These are phyloP conservation scores for Hetaerina titia DNA, from an alignment of 2,888 invertebrate genomes.

Conservation along the genomic window DNA sequence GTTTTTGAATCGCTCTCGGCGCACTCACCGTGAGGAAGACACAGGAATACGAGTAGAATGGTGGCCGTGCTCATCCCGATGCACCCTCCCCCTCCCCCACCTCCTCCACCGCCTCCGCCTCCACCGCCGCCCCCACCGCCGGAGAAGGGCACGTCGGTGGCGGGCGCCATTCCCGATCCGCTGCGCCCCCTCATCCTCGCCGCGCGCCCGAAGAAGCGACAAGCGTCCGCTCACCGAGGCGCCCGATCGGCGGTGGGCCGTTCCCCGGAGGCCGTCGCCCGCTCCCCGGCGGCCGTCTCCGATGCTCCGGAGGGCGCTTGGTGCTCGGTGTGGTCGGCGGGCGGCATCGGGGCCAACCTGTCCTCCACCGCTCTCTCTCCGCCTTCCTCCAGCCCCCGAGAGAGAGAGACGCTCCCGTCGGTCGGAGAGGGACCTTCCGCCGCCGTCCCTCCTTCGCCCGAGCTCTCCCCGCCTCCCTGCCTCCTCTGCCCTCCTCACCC, in stretches of 20 bases:
- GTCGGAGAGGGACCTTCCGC: background rate
- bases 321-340: background rate
- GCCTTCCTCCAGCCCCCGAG: background rate
- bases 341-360: constrained; percentile 6
- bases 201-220: background rate
- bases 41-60: constrained; percentile 52
- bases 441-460: background rate
- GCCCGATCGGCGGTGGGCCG: background rate
- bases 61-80: constrained; percentile 17
- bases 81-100: background rate
- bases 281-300: background rate
- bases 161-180: background rate
- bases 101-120: background rate
- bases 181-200: background rate
- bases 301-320: background rate
- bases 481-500: background rate
- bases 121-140: background rate
- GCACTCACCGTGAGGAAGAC: constrained; percentile 63
- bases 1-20: background rate
- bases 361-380: background rate
- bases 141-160: background rate
- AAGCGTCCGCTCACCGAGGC: background rate
- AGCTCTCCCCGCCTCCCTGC: background rate
- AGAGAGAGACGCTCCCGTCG: background rate
- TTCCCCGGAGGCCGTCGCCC: background rate